Evolutionary conservation across 2,797 vertebrate genomes (phyloP).

Genomic region (Schizopygopsis malacanthus): DNA sequence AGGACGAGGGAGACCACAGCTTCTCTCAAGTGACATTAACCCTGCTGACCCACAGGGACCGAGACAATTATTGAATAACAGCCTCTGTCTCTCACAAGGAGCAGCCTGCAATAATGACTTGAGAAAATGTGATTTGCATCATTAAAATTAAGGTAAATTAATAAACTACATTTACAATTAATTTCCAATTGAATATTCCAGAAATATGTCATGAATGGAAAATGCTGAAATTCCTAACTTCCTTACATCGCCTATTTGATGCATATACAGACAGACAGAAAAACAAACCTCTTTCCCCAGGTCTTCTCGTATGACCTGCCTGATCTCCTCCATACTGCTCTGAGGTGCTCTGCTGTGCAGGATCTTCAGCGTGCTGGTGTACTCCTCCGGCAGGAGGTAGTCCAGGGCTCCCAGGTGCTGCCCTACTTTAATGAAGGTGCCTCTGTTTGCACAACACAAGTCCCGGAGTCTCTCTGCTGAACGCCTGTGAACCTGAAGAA

Average conservation of each 20-base stretch:
- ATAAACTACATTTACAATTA: background rate
- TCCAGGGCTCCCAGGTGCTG: constrained; percentile 95
- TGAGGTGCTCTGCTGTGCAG: constrained; percentile 92
- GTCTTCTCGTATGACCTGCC: constrained; percentile 91
- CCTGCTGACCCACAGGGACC: constrained; percentile 7
- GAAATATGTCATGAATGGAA: background rate
- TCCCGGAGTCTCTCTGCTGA: constrained; percentile 90
- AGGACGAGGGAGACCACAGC: constrained; percentile 11
- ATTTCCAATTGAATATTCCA: background rate
- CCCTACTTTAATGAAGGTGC: constrained; percentile 98
- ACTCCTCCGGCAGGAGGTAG: constrained; percentile 93
- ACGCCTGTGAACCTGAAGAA: constrained; percentile 86
- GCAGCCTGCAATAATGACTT: constrained; percentile 2
- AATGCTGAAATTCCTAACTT: constrained; percentile 30
- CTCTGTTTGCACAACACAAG: constrained; percentile 93
- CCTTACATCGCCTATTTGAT: constrained; percentile 20
- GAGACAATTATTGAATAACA: constrained; percentile 10
- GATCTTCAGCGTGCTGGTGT: constrained; percentile 92
- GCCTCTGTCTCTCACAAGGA: background rate
- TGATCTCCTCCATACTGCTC: constrained; percentile 89
- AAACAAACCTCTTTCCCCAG: constrained; percentile 88
- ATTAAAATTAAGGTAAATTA: background rate
- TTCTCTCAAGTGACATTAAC: constrained; percentile 37
- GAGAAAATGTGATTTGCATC: constrained; percentile 5
- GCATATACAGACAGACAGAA: background rate